Base-by-base conservation (phyloP, 1,140 invertebrate genomes). In the Lepidotrigona ventralis region DNA sequence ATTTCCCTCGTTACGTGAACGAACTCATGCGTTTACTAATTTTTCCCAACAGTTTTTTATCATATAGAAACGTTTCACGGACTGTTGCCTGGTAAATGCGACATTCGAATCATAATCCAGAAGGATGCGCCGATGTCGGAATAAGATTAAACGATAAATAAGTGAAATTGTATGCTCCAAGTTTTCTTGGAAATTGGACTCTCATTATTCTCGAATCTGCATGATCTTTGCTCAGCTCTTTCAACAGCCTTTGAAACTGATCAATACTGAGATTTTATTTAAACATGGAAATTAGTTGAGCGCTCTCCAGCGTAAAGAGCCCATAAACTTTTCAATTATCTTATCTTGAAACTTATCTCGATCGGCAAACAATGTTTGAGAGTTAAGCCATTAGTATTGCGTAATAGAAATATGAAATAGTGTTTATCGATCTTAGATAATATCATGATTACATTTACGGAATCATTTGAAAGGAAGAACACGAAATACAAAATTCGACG, bases 1-100 rank as follows among this genome's bases (percentile, higher is more conserved):
- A 56, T 79, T 79, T 53, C 66, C 54, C 51, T 46, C 2, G 64
- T 78, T 79, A 79, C 64, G 23, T 46, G 60, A n/a, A 21, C 12
- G 19, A 56, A 15, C 11, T 29, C 39, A 23, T 29, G 17, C 23
- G 17, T 53, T 26, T 29, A 66, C 17, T 21, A 23, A 66, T 39
- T 76, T 77, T 77, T 23, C 26, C 26, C 9, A 8, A 17, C 29
- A 6, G 17, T 33, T 78, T 63, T 33, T 9, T 19, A 23, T 21
- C 63, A 29, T 29, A 21, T 12, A 33, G 14, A 33, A 78, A 39
- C 60, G 46, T 78, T 78, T 68, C 51, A 78, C 26, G 75, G 46
- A 78, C 29, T 68, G 39, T 5, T 76, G 74, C 39, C 19, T 63
- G 58, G 46, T 75, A 46, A 46, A 75, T 75, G 33, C 73, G 51